Evolutionary conservation across 2,113 vertebrate species (phyloP).

Genomic region (Cercocebus atys): DNA sequence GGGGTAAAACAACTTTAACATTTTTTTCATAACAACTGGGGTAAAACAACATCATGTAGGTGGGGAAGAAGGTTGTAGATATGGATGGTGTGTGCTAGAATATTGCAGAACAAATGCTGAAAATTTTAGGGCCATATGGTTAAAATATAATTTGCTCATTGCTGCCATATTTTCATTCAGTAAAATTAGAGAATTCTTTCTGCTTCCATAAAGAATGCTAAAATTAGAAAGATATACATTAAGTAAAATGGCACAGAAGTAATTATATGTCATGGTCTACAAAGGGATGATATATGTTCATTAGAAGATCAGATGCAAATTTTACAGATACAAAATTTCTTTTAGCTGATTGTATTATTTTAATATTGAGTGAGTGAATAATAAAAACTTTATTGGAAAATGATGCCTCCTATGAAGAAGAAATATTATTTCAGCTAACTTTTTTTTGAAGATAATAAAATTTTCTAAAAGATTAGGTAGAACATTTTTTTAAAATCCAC

Average conservation of each 20-base stretch:
- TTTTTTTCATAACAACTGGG: neutral
- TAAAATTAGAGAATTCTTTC: conserved; percentile 16
- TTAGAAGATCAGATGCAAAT: neutral
- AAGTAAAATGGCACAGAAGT: neutral
- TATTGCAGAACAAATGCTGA: neutral
- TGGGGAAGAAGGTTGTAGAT: neutral
- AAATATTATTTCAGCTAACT: conserved; percentile 23
- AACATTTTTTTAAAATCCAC: conserved; percentile 17
- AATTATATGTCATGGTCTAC: neutral
- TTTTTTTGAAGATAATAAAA: conserved; percentile 53
- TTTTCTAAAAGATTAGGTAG: neutral
- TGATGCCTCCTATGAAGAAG: neutral
- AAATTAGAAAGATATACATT: neutral
- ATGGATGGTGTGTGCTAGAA: neutral
- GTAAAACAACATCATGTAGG: neutral
- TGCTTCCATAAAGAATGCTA: neutral
- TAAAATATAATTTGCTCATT: neutral
- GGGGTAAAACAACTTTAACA: neutral
- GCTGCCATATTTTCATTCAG: neutral
- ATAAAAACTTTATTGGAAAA: conserved; percentile 46
- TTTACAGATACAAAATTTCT: neutral
- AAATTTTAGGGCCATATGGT: neutral
- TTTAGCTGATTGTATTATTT: conserved; percentile 17
- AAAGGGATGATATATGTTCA: neutral
- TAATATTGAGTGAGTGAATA: conserved; percentile 18